Evolutionary conservation across 2,888 invertebrate species (phyloP), one percentile per base, ranked within the genome.

Genomic region (Cantharis rufa): DNA sequence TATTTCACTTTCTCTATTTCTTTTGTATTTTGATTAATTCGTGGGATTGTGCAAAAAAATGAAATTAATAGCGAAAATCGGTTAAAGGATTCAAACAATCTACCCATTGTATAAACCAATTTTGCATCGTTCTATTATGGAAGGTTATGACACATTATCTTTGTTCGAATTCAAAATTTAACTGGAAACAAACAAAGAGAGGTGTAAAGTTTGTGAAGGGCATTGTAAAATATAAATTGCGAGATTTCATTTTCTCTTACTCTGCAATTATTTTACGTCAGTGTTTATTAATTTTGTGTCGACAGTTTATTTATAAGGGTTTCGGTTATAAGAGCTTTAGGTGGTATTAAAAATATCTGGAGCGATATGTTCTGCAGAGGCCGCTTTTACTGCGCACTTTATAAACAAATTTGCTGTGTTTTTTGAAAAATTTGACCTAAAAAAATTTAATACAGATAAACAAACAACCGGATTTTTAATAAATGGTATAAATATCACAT

Each of bases 91-190:
- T n/a, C 48, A 48, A 77, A 79, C 82, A 81, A 80, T 82, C 81
- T 81, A 82, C 80, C 83, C 80, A 84, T 84, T 83, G 80, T 48
- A n/a, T 80, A 81, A 83, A 82, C 84, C 84, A 84, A 84, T 84
- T 84, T 84, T 84, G 48, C 48, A 48, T 84, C 84, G 84, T 84
- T 83, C 84, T 82, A 83, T 84, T 83, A 83, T 81, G 74, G 78
- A 69, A 72, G 70, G 71, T 76, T 70, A 72, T 69, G 69, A 70
- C 72, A 69, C 15, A 64, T 18, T 69, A 18, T 76, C 76, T 62
- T 76, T 76, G 70, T 76, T 72, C n/a, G 27, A 61, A 15, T 61
- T 69, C 18, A 27, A 15, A 28, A 70, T 72, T 32, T 11, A 18
- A 24, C 63, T 28, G 15, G 24, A 63, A 63, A 62, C 62, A 70